phyloP scores from a whole-genome alignment of 1,140 invertebrate genomes.

The Drosophila quadrilineata region DNA sequence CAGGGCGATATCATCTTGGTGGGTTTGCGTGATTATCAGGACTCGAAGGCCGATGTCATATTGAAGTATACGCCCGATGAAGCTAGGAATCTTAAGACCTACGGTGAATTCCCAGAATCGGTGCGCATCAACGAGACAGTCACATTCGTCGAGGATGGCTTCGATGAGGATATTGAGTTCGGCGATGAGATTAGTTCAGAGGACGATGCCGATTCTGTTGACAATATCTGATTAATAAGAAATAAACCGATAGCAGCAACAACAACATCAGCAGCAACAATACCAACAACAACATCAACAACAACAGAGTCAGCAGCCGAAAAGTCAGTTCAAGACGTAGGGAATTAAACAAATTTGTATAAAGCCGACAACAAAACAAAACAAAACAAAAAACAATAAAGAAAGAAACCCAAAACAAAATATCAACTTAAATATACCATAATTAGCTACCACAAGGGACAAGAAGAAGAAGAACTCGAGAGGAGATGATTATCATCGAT shows the following conservation, averaged over 20 bases:
- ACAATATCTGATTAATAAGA: slow-evolving; percentile 83
- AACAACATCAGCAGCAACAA: slow-evolving; percentile 17
- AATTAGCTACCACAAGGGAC: neutral
- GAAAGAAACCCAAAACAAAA: neutral
- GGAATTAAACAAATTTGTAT: slow-evolving; percentile 72
- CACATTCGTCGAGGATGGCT: slow-evolving; percentile 95
- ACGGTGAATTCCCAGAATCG: slow-evolving; percentile 99
- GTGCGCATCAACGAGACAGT: slow-evolving; percentile 97
- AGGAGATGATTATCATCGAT: neutral
- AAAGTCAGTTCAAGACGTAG: slow-evolving; percentile 61
- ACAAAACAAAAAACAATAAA: slow-evolving; percentile 3
- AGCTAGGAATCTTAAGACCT: slow-evolving; percentile 98
- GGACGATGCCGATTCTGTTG: slow-evolving; percentile 91
- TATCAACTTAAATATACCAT: slow-evolving; percentile 5
- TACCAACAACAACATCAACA: slow-evolving; percentile 24
- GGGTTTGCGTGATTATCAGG: slow-evolving; percentile 98
- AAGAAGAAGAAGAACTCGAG: neutral
- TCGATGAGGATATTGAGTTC: slow-evolving; percentile 97
- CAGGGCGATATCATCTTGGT: slow-evolving; percentile 99
- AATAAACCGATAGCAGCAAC: slow-evolving; percentile 36
- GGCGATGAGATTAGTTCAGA: slow-evolving; percentile 95
- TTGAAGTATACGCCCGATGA: slow-evolving; percentile 99
- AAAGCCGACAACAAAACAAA: slow-evolving; percentile 41
- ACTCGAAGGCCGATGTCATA: slow-evolving; percentile 99
- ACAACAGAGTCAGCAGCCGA: slow-evolving; percentile 24